Evolutionary conservation across 2,888 invertebrate species (phyloP), one percentile per base, ranked within the genome.

Genomic region (Ormyrus labotus): DNA sequence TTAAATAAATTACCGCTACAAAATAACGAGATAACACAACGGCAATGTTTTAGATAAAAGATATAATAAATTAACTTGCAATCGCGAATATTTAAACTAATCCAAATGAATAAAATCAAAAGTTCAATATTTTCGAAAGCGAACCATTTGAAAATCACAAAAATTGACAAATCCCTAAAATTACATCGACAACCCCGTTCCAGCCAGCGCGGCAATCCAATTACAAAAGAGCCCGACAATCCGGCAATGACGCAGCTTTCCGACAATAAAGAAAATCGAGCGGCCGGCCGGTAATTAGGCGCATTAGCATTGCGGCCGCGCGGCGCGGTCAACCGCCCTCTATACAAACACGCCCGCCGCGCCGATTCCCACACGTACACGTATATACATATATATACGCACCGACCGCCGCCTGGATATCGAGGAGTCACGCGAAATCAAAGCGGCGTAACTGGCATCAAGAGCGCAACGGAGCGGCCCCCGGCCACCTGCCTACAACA

Each of bases 361-460:
- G 34, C 50, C 63, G 10, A 70, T 70, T 70, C 67, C 48, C 73
- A 73, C 51, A 64, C 64, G 45, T 11, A 50, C 11, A 11, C 2
- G 2, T 2, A 19, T 19, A 19, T 19, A 19, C 1, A 19, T 19
- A 19, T 4, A 11, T 64, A 13, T 13, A 34, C 48, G 57, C 60
- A 7, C 19, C 13, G 9, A 51, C n/a, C 10, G 45, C 67, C 19
- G 50, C 13, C 2, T 10, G 50, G 50, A 48, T 34, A 86, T 84
- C 84, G 82, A 76, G 81, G 84, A 84, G 87, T 88, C 87, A 87
- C 87, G 88, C 86, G 85, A 88, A 88, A 88, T 87, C 87, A 85
- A 86, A 87, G 83, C 82, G 84, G 84, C 86, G 84, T 85, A 84
- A 87, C 85, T 84, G 48, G 48, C 73, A 65, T 73, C 19, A 47